Percentiles rank a stretch among this genome's conserved stretches.
Conservation (phyloP, 2,113 vertebrate genomes). For the Hippotragus niger region DNA sequence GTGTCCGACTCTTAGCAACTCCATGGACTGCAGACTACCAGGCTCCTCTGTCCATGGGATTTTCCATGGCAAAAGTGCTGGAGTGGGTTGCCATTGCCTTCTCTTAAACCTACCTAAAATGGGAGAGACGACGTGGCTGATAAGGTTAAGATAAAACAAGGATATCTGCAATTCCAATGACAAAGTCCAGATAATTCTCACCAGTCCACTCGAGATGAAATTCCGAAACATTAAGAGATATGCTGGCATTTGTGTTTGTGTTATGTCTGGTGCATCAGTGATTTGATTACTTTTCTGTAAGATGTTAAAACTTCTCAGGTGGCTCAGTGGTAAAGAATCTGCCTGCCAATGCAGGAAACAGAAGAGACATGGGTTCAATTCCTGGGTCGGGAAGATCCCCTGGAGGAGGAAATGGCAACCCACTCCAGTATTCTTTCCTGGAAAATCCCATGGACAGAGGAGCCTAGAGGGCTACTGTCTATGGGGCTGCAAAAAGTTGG, state of each 20-base stretch:
- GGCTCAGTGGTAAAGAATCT: background rate
- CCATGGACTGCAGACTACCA: too few species aligned
- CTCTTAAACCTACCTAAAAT: background rate
- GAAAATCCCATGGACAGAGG: background rate
- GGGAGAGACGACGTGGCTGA: background rate
- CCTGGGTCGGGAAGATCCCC: background rate
- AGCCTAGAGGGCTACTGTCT: background rate
- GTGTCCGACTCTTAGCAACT: too few species aligned
- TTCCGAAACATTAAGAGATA: background rate
- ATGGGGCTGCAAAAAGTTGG: background rate
- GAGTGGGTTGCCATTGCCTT: too few species aligned
- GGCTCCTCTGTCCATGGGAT: too few species aligned
- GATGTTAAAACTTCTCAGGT: background rate
- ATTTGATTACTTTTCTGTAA: background rate
- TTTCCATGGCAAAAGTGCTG: too few species aligned
- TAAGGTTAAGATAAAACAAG: background rate
- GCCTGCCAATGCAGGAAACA: background rate
- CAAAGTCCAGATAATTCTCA: constrained; percentile 3
- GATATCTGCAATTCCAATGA: background rate
- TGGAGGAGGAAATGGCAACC: background rate
- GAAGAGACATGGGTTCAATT: background rate
- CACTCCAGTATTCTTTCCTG: background rate
- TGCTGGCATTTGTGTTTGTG: background rate
- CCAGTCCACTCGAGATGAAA: background rate
- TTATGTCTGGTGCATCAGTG: background rate